Base-by-base conservation (phyloP, 1,140 invertebrate species). In the Heliconius hermathena region DNA sequence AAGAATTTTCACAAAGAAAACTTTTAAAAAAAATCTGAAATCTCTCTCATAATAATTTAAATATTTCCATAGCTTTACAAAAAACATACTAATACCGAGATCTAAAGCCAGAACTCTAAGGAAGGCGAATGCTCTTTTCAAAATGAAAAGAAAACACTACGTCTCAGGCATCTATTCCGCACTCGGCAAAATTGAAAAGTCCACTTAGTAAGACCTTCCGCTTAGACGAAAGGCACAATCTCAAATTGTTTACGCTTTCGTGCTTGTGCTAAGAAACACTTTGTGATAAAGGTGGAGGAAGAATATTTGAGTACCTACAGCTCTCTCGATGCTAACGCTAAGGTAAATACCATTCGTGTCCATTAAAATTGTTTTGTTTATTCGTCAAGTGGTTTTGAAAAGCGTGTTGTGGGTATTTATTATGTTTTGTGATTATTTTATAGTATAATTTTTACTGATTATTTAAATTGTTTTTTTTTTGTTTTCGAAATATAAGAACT, bases 141-240 rank as follows among this genome's bases (percentile, higher is more conserved):
- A 87, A 90, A 90, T 90, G 89, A 92, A 92, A 92, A 88, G 87
- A 89, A 90, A 90, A 89, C 88, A 90, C 82, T 87, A 79, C 85
- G 80, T 80, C 82, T 86, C 79, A 84, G 84, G 84, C 85, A 89
- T 90, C 88, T 89, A 92, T 89, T 89, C 83, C 84, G 87, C 88
- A 91, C 91, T 91, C 85, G 89, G 88, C 83, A 87, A 90, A 88
- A 92, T 91, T 92, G 89, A 89, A 91, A 93, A 92, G 91, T 90
- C 86, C 85, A 91, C 90, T 93, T 81, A 89, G 86, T 84, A 84
- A 85, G 80, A 87, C 84, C 84, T 93, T 89, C 83, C 85, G 85
- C 82, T 89, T 88, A 88, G 86, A 83, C 86, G 81, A 81, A 89
- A 85, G 85, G 87, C 84, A 89, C 89, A 90, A 91, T 90, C 87